Base-by-base conservation (phyloP, 2,888 invertebrate species). In the Idaea aversata region DNA sequence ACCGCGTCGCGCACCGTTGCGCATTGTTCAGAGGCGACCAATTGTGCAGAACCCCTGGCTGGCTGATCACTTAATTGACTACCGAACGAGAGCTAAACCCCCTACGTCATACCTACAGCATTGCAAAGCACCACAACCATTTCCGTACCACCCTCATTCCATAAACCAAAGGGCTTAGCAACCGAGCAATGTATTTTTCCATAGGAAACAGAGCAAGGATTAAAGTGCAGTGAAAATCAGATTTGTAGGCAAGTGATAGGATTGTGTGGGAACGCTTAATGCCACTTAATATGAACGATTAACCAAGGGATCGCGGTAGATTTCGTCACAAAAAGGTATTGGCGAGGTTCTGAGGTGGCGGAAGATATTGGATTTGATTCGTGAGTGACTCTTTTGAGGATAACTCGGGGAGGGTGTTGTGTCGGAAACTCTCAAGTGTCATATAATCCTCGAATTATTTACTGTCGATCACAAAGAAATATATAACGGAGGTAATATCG, bases 41-140 rank as follows among this genome's bases (percentile, higher is more conserved):
- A 91, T 91, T 91, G 92, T 88, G 86, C 85, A 82, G 84, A 85
- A 88, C 91, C 91, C 90, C 91, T 91, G 90, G 82, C 86, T 91
- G 91, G 82, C 86, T 91, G 91, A 91, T 90, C 89, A 88, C 90
- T 89, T 92, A 92, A 92, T 92, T 92, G 91, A 91, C 90, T 91
- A 87, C 83, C 77, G 83, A 86, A 85, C 85, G 85, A 85, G 83
- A 86, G 88, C 83, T 87, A 78, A 75, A 72, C 75, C 75, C 74
- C 67, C 69, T 72, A 68, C 66, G 67, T 62, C 68, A 62, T 76
- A 65, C 67, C 62, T 66, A 68, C 65, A 67, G 13, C 61, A 61
- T 65, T 57, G 68, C 57, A 15, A 34, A 3, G 6, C 62, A 67
- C 77, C 15, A 15, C 4, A 64, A 61, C 72, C 87, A 84, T 81